phyloP scores from a whole-genome alignment of 1,140 invertebrate genomes.

The Monochamus saltuarius region DNA sequence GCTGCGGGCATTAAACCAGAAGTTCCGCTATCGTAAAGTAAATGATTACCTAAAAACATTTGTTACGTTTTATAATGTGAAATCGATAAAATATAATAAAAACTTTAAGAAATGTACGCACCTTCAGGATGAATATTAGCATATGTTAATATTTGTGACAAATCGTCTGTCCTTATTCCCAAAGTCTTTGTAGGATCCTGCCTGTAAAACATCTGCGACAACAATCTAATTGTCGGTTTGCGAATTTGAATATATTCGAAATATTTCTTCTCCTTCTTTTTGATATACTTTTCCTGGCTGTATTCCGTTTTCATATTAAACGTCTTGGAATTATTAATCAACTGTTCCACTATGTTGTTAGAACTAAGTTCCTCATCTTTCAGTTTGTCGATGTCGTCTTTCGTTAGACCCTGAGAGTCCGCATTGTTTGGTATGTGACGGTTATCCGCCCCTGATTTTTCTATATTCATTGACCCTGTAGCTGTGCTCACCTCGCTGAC shows the following conservation, averaged over 20 bases:
- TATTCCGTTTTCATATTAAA: constrained; percentile 87
- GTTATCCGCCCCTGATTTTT: constrained; percentile 75
- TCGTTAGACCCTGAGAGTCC: constrained; percentile 81
- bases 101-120: background rate
- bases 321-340: constrained; percentile 88
- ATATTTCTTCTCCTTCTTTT: constrained; percentile 92
- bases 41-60: constrained; percentile 54
- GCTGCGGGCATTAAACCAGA: constrained; percentile 80
- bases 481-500: constrained; percentile 54
- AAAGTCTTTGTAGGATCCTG: constrained; percentile 76
- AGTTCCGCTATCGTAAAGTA: constrained; percentile 86
- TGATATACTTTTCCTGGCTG: constrained; percentile 92
- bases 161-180: constrained; percentile 78
- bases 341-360: constrained; percentile 79
- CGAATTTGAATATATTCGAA: constrained; percentile 74
- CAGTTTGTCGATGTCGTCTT: constrained; percentile 77
- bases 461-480: constrained; percentile 57
- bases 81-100: too few species aligned
- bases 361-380: constrained; percentile 73
- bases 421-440: constrained; percentile 81
- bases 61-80: too few species aligned
- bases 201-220: constrained; percentile 78
- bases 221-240: constrained; percentile 70
- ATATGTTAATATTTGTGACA: constrained; percentile 83
- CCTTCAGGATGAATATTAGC: constrained; percentile 77